Evolutionary conservation across 2,797 vertebrate species (phyloP).

Genomic region (Notolabrus celidotus): DNA sequence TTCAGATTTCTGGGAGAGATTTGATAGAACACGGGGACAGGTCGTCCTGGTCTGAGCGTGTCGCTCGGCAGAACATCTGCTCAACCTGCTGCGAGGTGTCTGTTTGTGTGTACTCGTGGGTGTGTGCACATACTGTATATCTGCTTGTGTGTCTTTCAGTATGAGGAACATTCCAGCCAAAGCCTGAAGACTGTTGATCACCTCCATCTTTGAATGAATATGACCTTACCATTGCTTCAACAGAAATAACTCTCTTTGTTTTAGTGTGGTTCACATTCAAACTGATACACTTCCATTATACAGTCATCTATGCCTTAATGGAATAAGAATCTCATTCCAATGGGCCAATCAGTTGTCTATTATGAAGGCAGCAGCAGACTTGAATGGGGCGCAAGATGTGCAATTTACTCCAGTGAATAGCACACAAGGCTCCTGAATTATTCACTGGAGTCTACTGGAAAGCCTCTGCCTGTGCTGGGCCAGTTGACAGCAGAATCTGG

Average conservation of each 20-base stretch:
- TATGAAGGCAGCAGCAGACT: slow-evolving; percentile 53
- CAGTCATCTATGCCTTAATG: slow-evolving; percentile 50
- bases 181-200: background rate
- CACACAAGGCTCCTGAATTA: slow-evolving; percentile 64
- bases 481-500: slow-evolving; percentile 39
- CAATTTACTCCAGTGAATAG: slow-evolving; percentile 63
- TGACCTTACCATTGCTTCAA: slow-evolving; percentile 16
- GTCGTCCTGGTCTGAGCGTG: slow-evolving; percentile 54
- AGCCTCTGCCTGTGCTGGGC: slow-evolving; percentile 29
- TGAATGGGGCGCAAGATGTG: slow-evolving; percentile 57
- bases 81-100: slow-evolving; percentile 46
- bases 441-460: slow-evolving; percentile 50
- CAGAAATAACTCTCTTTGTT: slow-evolving; percentile 24
- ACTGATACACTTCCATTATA: slow-evolving; percentile 25
- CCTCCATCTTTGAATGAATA: slow-evolving; percentile 20
- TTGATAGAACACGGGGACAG: slow-evolving; percentile 57
- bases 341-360: slow-evolving; percentile 64
- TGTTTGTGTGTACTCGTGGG: slow-evolving; percentile 9
- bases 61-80: slow-evolving; percentile 66
- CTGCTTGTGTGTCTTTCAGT: slow-evolving; percentile 35
- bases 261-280: slow-evolving; percentile 15
- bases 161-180: slow-evolving; percentile 46
- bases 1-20: slow-evolving; percentile 67
- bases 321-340: slow-evolving; percentile 68
- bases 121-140: slow-evolving; percentile 24